Base-by-base conservation (phyloP, 1,140 invertebrate genomes). In the Atopsyche davidsoni region DNA sequence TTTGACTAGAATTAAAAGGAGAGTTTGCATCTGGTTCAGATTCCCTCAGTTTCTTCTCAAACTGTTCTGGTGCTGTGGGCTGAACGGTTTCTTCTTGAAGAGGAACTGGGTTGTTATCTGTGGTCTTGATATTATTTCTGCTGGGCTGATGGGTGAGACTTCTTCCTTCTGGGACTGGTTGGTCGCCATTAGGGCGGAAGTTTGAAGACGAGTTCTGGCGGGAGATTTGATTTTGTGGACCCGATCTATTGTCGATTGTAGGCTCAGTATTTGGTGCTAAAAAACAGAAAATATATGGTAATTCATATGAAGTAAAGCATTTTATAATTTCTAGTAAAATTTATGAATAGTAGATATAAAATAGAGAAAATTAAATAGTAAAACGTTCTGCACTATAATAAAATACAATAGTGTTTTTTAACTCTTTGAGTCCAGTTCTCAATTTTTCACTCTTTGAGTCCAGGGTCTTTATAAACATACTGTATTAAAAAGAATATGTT, bases 161-260 rank as follows among this genome's bases (percentile, higher is more conserved):
- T 36, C 41, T 34, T 4, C 14, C 46, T 51, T 57, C 25, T 46
- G 24, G 9, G 55, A 51, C 4, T 50, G 53, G 31, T 51, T 57
- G 13, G 55, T 57, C 41, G 18, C 39, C 55, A 53, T 45, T 51
- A 34, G 7, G 25, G 24, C n/a, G 6, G 16, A 23, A 23, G 31
- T 36, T 2, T n/a, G 11, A 22, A 24, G 38, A 44, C 10, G 28
- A 54, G 21, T 54, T 44, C 25, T 51, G 48, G 14, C 48, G 48
- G 41, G 48, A 51, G 21, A 36, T 34, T 4, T 19, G 46, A 10
- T 6, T n/a, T 11, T 35, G 24, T 36, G 34, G 46, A 39, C 19
- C 13, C 18, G 24, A 23, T 4, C 19, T 49, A 24, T 40, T 49
- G 24, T 40, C 46, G 23, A 28, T 40, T 22, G 34, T 22, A 34